These are phyloP conservation scores for Percopsis omiscomaycus DNA, from an alignment of 2,797 vertebrate genomes.

Conservation along the genomic window DNA sequence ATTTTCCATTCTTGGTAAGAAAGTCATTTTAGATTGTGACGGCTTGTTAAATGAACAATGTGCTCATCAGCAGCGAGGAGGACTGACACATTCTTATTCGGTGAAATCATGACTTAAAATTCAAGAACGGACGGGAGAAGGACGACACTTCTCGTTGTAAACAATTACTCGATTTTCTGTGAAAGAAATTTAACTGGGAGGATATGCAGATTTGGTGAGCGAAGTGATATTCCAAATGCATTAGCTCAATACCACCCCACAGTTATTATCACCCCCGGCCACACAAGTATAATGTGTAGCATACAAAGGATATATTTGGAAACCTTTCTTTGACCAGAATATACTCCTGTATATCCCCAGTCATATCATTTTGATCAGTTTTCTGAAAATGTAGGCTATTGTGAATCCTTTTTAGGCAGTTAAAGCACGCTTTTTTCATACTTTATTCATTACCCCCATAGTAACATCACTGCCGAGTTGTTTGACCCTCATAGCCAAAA, in stretches of 20 bases:
- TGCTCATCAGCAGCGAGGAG: constrained; percentile 29
- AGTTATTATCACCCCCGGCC: constrained; percentile 15
- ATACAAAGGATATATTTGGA: constrained; percentile 15
- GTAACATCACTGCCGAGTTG: constrained; percentile 6
- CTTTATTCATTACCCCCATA: constrained; percentile 9
- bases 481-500: constrained; percentile 5
- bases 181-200: constrained; percentile 25
- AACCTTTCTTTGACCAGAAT: constrained; percentile 8
- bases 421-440: constrained; percentile 24
- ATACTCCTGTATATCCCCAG: neutral
- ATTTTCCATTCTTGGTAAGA: constrained; percentile 28
- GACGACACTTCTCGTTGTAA: constrained; percentile 52
- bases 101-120: constrained; percentile 26
- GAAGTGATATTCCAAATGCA: constrained; percentile 5
- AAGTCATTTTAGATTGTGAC: constrained; percentile 25
- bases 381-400: too few relatives aligned
- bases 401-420: too few relatives aligned
- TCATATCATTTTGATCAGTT: neutral
- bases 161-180: constrained; percentile 44
- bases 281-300: constrained; percentile 16
- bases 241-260: constrained; percentile 1
- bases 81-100: constrained; percentile 30
- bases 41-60: constrained; percentile 16
- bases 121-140: constrained; percentile 25
- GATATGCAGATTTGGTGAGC: constrained; percentile 7